Conservation (phyloP, 2,888 invertebrate species). For the Drosophila eohydei region DNA sequence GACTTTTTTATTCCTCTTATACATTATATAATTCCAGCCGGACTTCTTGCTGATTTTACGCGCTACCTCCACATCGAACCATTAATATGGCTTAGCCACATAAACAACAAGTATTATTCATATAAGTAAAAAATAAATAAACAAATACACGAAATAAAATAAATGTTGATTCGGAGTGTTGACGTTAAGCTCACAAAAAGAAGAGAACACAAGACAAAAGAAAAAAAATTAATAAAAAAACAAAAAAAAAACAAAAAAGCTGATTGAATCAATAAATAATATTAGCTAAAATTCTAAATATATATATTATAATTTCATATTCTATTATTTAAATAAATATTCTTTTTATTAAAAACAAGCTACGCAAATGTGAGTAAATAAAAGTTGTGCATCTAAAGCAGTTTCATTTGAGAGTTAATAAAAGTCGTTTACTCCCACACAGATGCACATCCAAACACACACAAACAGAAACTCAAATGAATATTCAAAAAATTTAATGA, state of each 20-base stretch:
- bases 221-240: slow-evolving; percentile 12
- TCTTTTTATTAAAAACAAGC: neutral
- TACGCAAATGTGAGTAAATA: neutral
- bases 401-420: neutral
- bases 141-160: slow-evolving; percentile 18
- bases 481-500: slow-evolving; percentile 56
- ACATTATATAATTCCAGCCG: neutral
- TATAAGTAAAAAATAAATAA: slow-evolving; percentile 2
- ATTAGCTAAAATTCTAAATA: neutral
- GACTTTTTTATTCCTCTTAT: neutral
- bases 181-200: slow-evolving; percentile 26
- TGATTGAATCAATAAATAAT: slow-evolving; percentile 3
- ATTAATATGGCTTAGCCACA: slow-evolving; percentile 36
- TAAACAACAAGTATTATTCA: neutral
- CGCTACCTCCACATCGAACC: neutral
- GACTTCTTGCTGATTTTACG: neutral
- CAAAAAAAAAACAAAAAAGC: neutral
- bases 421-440: slow-evolving; percentile 17
- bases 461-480: slow-evolving; percentile 29
- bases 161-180: slow-evolving; percentile 46
- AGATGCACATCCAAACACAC: neutral
- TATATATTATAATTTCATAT: neutral
- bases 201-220: neutral
- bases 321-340: neutral
- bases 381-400: neutral